Evolutionary conservation across 2,888 invertebrate genomes (phyloP).

Genomic region (Andrena camellia): DNA sequence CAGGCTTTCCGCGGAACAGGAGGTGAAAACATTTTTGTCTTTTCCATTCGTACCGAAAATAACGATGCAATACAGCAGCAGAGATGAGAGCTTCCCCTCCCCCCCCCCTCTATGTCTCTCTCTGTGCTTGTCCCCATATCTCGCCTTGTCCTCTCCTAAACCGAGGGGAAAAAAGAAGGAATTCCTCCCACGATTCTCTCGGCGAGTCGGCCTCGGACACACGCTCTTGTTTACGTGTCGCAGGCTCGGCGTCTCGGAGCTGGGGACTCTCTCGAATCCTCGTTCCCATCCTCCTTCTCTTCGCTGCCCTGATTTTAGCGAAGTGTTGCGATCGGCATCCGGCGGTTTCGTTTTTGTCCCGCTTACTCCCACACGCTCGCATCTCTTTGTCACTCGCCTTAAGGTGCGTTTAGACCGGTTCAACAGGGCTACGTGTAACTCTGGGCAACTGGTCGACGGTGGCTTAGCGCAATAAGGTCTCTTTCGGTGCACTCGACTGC

Average conservation of each 20-base stretch:
- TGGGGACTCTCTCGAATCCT: constrained; percentile 63
- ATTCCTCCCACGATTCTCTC: constrained; percentile 71
- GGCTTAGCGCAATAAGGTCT: not conserved
- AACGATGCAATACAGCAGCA: constrained; percentile 49
- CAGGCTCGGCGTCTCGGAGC: constrained; percentile 48
- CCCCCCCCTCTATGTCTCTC: constrained; percentile 5
- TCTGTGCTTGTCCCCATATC: not conserved
- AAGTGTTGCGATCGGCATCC: constrained; percentile 71
- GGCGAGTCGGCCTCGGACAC: constrained; percentile 68
- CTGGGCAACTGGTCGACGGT: not conserved
- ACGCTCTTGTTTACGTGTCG: constrained; percentile 73
- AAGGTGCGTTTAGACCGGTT: constrained; percentile 61
- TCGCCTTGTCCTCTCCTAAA: constrained; percentile 17
- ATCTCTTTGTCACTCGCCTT: constrained; percentile 53
- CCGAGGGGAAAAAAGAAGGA: constrained; percentile 39
- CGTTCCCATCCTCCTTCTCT: constrained; percentile 69
- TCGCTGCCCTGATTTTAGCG: constrained; percentile 73
- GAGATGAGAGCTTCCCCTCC: constrained; percentile 63
- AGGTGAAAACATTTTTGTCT: constrained; percentile 62
- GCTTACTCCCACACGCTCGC: constrained; percentile 32
- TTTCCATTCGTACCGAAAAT: constrained; percentile 57
- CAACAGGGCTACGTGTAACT: constrained; percentile 8
- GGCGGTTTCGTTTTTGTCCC: constrained; percentile 59
- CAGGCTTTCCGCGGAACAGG: constrained; percentile 10
- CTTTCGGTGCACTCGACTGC: not conserved